phyloP scores from a whole-genome alignment of 2,888 invertebrate genomes.

The Mythimna loreyi region DNA sequence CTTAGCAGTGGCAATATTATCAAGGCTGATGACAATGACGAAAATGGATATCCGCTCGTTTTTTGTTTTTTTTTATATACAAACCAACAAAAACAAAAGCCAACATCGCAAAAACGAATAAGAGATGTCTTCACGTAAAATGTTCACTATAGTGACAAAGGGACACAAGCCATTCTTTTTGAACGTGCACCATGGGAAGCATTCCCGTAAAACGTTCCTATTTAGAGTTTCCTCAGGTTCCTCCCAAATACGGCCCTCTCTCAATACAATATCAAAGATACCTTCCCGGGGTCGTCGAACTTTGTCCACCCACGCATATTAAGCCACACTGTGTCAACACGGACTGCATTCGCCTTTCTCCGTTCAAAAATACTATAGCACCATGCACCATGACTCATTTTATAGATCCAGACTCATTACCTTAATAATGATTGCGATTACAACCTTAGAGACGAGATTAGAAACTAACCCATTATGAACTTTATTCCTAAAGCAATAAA shows the following conservation, averaged over 20 bases:
- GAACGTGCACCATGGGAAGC: conserved; percentile 50
- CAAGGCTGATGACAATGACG: no score
- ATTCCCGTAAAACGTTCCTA: conserved; percentile 41
- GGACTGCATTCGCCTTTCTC: conserved; percentile 67
- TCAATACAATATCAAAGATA: conserved; percentile 71
- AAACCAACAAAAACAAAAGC: conserved; percentile 31
- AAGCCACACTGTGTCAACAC: conserved; percentile 78
- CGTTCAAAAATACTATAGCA: conserved; percentile 64
- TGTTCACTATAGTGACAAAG: conserved; percentile 32
- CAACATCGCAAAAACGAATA: conserved; percentile 29
- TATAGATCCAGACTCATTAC: conserved; percentile 86
- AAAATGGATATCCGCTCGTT: no score
- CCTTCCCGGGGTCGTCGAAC: conserved; percentile 81
- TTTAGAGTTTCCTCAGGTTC: conserved; percentile 38
- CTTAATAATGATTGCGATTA: conserved; percentile 80
- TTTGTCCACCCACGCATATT: conserved; percentile 79
- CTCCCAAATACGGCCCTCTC: conserved; percentile 45
- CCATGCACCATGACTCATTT: conserved; percentile 78
- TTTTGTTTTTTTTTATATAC: not conserved
- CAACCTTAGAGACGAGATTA: conserved; percentile 54
- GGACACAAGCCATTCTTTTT: conserved; percentile 43
- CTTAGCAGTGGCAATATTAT: no score
- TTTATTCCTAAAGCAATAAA: conserved; percentile 62
- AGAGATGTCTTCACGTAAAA: conserved; percentile 36
- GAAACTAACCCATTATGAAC: conserved; percentile 58